Evolutionary conservation across 2,888 invertebrate genomes (phyloP).

Genomic region (Tanypteryx hageni): DNA sequence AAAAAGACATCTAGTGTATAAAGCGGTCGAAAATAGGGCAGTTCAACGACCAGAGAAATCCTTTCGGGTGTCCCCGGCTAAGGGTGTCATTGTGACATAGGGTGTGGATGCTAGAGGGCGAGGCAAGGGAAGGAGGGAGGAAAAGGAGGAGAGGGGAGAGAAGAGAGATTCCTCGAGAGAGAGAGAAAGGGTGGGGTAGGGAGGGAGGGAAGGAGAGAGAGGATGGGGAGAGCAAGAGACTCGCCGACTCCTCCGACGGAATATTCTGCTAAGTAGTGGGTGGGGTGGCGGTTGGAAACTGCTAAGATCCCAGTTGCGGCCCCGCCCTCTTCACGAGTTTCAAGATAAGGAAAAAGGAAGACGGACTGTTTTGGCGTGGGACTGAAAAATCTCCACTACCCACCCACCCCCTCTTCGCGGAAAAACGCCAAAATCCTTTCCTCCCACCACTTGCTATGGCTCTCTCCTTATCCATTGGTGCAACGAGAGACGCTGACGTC

Average conservation of each 20-base stretch:
- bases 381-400: neutral
- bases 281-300: conserved; percentile 4
- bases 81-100: neutral
- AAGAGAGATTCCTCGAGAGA: neutral
- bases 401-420: too few relatives aligned
- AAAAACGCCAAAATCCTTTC: too few relatives aligned
- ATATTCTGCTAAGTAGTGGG: conserved; percentile 45
- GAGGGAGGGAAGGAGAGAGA: neutral
- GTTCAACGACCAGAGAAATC: neutral
- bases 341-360: conserved; percentile 24
- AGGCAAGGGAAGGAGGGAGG: too few relatives aligned
- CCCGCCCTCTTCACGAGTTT: neutral
- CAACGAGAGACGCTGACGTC: neutral
- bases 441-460: too few relatives aligned
- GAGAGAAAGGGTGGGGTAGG: neutral
- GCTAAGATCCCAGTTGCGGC: neutral
- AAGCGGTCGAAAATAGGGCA: conserved; percentile 11
- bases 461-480: too few relatives aligned
- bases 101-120: too few relatives aligned
- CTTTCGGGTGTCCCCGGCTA: neutral
- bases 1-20: neutral
- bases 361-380: conserved; percentile 1
- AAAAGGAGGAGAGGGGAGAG: too few relatives aligned
- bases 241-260: neutral
- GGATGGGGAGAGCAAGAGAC: neutral